Base-by-base conservation (phyloP, 2,888 invertebrate species). In the Hecatera dysodea region DNA sequence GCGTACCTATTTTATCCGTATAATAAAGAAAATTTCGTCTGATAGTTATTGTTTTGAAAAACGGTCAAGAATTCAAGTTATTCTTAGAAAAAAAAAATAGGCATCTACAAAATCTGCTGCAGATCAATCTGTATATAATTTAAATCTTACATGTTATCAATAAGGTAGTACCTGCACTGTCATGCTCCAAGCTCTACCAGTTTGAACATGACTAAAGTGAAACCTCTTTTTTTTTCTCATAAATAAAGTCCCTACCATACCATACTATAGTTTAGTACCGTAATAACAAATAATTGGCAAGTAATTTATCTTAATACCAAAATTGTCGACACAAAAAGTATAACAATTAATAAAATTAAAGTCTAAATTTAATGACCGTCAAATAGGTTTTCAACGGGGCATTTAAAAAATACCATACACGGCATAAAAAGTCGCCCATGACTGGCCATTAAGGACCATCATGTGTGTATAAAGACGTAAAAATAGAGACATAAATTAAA, bases 401-500 rank as follows among this genome's bases (percentile, higher is more conserved):
- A 57, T 80, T 75, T 61, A 65, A 72, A 76, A 72, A 78, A 73
- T 68, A 55, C 60, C 33, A 27, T 61, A 53, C 19, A 29, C 5
- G 15, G 29, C 44, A 50, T 69, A 71, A 71, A 69, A 78, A 68
- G 61, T 67, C 39, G 12, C 52, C 52, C 22, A 50, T 55, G 63
- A 73, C 33, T 42, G 22, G 39, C 67, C 42, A 62, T 80, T 84
- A 83, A 70, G 63, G 33, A 60, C 67, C 39, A 59, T 59, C 67
- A 64, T 67, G 70, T 75, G 39, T 67, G 50, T 66, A 72, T 70
- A 70, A 33, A 78, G 73, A 72, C 24, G 61, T 79, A 82, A 80
- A 85, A 79, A 85, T 85, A 82, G 48, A 79, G 78, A 82, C 75
- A 75, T 82, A 80, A 80, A 82, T 77, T 76, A 72, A 70, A 67